phyloP scores from a whole-genome alignment of 2,888 invertebrate species.

The Scaptodrosophila latifasciaeformis region DNA sequence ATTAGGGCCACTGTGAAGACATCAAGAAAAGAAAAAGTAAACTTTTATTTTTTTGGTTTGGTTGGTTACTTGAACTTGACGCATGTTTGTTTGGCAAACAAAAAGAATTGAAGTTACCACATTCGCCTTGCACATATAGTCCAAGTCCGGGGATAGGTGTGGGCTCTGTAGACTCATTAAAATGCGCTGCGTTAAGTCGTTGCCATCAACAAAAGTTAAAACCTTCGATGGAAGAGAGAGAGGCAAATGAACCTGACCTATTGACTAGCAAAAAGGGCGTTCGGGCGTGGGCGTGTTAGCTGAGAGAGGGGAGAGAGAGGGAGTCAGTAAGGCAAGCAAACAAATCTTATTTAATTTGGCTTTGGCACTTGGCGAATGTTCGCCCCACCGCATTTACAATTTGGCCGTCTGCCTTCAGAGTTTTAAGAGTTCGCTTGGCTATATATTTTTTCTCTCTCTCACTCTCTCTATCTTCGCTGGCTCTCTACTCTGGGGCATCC shows the following conservation, averaged over 20 bases:
- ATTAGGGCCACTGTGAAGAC: too few relatives aligned
- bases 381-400: conserved; percentile 41
- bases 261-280: conserved; percentile 24
- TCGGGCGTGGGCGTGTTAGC: not conserved
- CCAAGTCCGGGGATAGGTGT: conserved; percentile 1
- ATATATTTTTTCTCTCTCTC: not conserved
- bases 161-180: conserved; percentile 51
- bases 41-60: conserved; percentile 16
- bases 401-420: not conserved
- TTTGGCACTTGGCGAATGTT: conserved; percentile 46
- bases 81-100: conserved; percentile 67
- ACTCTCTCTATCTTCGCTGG: conserved; percentile 10
- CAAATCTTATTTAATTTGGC: conserved; percentile 68
- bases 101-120: too few relatives aligned
- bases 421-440: not conserved
- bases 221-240: not conserved
- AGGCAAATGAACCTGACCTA: conserved; percentile 9
- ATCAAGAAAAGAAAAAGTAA: conserved; percentile 63
- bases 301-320: not conserved
- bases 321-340: conserved; percentile 49
- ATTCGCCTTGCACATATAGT: not conserved
- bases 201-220: conserved; percentile 54
- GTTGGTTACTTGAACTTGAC: conserved; percentile 53
- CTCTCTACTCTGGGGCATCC: not conserved
- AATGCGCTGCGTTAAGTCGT: conserved; percentile 59